Conservation (phyloP, 1,140 invertebrate genomes). For the Dinothrombium tinctorium region DNA sequence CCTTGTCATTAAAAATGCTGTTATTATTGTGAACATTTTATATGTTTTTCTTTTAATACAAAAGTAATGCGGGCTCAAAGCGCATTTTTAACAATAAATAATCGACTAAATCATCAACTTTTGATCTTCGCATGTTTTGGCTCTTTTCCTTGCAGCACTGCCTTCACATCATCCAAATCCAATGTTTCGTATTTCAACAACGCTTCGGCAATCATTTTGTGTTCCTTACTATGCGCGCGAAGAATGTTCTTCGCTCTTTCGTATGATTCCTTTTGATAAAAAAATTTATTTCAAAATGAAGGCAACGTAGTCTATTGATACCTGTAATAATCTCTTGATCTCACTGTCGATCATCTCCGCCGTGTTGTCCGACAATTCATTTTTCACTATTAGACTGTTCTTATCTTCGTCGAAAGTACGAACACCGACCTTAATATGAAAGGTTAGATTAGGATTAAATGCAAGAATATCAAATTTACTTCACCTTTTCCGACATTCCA, state of each 20-base stretch:
- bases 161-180: slow-evolving; percentile 72
- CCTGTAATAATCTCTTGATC: slow-evolving; percentile 63
- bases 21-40: no score
- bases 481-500: slow-evolving; percentile 79
- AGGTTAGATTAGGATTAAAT: background rate
- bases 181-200: slow-evolving; percentile 89
- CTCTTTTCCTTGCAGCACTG: slow-evolving; percentile 22
- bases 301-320: slow-evolving; percentile 18
- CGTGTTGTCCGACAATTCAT: slow-evolving; percentile 50
- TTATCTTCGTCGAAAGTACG: slow-evolving; percentile 35
- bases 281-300: slow-evolving; percentile 8
- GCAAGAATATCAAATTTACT: background rate
- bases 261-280: slow-evolving; percentile 56
- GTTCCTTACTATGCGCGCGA: slow-evolving; percentile 60
- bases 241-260: slow-evolving; percentile 75
- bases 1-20: no score
- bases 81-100: no score
- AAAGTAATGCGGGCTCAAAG: no score
- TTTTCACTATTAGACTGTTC: slow-evolving; percentile 29
- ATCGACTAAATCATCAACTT: no score
- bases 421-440: slow-evolving; percentile 41
- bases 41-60: no score
- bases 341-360: slow-evolving; percentile 71
- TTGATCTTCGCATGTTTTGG: no score
- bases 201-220: slow-evolving; percentile 70